Conservation (phyloP, 2,888 invertebrate genomes). For the Cheilosia variabilis region DNA sequence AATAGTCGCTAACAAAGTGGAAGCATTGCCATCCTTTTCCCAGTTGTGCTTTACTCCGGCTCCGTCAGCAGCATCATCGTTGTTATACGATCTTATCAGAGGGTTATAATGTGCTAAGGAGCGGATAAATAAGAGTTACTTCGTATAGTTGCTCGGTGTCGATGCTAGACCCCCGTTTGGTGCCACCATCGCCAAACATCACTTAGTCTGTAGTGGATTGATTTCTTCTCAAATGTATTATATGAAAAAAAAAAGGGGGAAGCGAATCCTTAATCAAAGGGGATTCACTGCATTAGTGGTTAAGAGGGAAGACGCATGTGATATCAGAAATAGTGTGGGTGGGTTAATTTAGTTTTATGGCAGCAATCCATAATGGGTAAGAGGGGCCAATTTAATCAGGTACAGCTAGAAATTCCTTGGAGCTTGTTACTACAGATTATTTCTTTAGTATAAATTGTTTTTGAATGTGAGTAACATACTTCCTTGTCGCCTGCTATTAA, state of each 20-base stretch:
- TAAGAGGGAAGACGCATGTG: not conserved
- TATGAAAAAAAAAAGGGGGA: not conserved
- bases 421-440: not conserved
- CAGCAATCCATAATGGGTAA: not conserved
- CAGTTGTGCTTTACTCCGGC: not conserved
- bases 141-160: conserved; percentile 5
- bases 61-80: conserved; percentile 16
- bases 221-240: not conserved
- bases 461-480: no score
- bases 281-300: not conserved
- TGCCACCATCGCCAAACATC: not conserved
- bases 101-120: conserved; percentile 50
- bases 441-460: not conserved
- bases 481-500: no score
- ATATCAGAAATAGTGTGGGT: not conserved
- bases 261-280: not conserved
- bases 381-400: not conserved
- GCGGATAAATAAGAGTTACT: conserved; percentile 39
- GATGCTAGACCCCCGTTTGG: not conserved
- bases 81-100: conserved; percentile 30
- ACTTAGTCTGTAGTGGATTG: conserved; percentile 13
- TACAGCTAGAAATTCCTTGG: not conserved
- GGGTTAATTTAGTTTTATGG: not conserved
- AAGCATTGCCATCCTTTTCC: conserved; percentile 9
- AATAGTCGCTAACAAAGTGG: conserved; percentile 26